These are phyloP conservation scores for Ctenopoma kingsleyae DNA, from an alignment of 2,797 vertebrate species.

Conservation along the genomic window DNA sequence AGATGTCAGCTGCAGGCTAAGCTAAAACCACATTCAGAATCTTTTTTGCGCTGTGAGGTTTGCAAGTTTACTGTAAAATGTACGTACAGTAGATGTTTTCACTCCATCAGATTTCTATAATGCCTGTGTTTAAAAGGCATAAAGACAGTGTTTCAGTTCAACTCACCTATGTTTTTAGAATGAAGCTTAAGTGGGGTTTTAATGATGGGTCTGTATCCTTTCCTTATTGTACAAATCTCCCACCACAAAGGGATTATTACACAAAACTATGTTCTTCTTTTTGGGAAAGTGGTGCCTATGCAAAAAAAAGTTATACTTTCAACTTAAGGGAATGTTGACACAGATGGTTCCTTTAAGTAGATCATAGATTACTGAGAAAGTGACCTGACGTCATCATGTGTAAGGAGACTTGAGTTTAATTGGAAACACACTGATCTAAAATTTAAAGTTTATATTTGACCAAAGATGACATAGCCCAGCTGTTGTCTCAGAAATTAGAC, in stretches of 20 bases:
- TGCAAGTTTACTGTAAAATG: constrained; percentile 6
- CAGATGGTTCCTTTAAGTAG: background rate
- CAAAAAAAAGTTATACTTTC: background rate
- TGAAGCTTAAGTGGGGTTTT: constrained; percentile 22
- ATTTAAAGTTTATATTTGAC: background rate
- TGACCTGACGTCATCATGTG: background rate
- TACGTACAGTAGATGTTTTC: background rate
- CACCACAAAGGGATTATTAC: constrained; percentile 14
- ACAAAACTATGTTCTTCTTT: constrained; percentile 21
- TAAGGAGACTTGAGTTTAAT: background rate
- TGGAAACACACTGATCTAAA: background rate
- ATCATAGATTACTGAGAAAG: background rate
- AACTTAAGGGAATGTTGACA: background rate
- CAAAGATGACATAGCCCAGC: background rate
- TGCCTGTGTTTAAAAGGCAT: background rate
- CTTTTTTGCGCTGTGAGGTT: constrained; percentile 27
- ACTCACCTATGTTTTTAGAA: constrained; percentile 26
- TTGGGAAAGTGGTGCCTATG: constrained; percentile 13
- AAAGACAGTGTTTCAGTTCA: constrained; percentile 5
- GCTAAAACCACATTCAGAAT: background rate
- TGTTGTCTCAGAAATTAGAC: constrained; percentile 21
- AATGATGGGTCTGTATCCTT: constrained; percentile 3
- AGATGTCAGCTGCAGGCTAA: background rate
- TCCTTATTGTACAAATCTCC: constrained; percentile 3
- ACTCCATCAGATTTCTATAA: background rate